A percentile compares a stretch with the other conserved stretches of the same genome.
Evolutionary conservation across 2,113 vertebrate species (phyloP).

Genomic region (Sylvia atricapilla): DNA sequence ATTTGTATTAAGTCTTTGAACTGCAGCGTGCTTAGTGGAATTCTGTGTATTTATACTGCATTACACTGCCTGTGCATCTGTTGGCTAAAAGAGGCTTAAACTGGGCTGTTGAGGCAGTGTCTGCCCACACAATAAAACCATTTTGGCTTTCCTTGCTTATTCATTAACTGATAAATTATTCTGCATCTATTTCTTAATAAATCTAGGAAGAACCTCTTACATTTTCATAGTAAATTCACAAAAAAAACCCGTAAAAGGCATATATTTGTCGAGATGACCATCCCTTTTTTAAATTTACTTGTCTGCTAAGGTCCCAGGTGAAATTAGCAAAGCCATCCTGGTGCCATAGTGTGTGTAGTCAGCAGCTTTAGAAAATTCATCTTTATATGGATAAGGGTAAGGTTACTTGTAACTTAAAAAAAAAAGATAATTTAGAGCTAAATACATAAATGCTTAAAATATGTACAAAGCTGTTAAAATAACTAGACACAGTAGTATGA

Average conservation of each 20-base stretch:
- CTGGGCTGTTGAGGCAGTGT: background rate
- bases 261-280: background rate
- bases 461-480: background rate
- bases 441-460: background rate
- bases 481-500: background rate
- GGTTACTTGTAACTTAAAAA: background rate
- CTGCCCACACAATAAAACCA: background rate
- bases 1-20: background rate
- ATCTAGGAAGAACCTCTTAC: background rate
- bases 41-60: background rate
- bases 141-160: background rate
- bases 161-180: background rate
- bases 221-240: background rate
- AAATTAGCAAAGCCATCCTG: background rate
- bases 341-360: background rate
- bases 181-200: background rate
- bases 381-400: background rate
- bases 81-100: background rate
- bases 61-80: background rate
- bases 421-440: background rate
- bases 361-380: background rate
- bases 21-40: background rate
- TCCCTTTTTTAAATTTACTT: background rate
- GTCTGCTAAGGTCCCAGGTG: background rate
- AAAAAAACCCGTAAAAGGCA: background rate